Conservation (phyloP, 1,140 invertebrate species). For the Hermetia illucens region DNA sequence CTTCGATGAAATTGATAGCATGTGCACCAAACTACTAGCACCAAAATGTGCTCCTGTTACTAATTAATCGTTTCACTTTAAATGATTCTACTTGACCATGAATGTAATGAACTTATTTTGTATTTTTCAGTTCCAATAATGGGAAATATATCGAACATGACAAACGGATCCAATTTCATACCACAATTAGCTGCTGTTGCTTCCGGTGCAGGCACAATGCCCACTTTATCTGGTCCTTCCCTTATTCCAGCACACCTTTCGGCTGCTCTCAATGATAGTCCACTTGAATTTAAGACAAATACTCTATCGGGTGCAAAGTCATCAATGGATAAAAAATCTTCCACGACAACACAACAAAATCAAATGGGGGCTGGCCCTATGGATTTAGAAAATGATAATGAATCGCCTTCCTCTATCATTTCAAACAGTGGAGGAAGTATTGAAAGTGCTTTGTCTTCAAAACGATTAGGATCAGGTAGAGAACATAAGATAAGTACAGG, state of each 20-base stretch:
- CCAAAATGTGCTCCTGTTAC: too few relatives aligned
- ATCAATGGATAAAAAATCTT: slow-evolving; percentile 20
- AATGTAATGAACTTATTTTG: too few relatives aligned
- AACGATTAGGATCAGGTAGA: background rate
- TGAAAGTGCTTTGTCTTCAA: too few relatives aligned
- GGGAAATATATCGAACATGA: background rate
- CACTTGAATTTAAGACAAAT: slow-evolving; percentile 49
- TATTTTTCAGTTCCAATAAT: slow-evolving; percentile 3
- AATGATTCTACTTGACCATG: too few relatives aligned
- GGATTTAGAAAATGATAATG: slow-evolving; percentile 7
- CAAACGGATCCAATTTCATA: slow-evolving; percentile 3
- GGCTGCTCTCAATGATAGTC: slow-evolving; percentile 49
- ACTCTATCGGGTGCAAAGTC: slow-evolving; percentile 37
- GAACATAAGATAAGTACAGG: background rate
- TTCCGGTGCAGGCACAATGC: background rate
- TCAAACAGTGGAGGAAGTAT: background rate
- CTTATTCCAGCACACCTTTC: slow-evolving; percentile 15
- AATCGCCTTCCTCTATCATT: background rate
- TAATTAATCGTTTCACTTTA: too few relatives aligned
- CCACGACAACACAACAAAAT: slow-evolving; percentile 8
- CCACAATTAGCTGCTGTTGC: background rate
- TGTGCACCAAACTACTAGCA: too few relatives aligned
- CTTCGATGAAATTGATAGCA: too few relatives aligned
- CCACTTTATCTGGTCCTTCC: background rate
- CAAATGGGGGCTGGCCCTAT: slow-evolving; percentile 2